A percentile compares a stretch with the other conserved stretches of the same genome.
Conservation (phyloP, 2,113 vertebrate species). For the Scytalopus superciliaris region DNA sequence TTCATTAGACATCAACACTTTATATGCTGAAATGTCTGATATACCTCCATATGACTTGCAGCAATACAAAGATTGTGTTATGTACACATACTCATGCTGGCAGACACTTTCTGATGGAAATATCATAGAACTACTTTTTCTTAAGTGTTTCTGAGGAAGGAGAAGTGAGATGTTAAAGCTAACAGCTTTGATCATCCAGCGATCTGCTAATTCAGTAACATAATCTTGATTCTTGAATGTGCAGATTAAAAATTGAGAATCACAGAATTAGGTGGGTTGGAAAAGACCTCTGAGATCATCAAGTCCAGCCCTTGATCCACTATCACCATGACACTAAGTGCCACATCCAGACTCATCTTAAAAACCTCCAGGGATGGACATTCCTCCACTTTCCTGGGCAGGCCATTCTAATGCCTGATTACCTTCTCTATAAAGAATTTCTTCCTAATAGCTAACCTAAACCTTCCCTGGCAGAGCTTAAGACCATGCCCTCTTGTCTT, state of each 20-base stretch:
- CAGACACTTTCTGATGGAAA: background rate
- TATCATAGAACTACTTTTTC: background rate
- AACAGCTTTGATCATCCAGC: accelerated
- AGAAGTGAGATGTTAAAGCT: background rate
- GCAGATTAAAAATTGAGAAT: background rate
- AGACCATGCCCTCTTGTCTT: too few relatives aligned
- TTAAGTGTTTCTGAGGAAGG: background rate
- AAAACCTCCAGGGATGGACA: too few relatives aligned
- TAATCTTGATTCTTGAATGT: background rate
- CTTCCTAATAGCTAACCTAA: too few relatives aligned
- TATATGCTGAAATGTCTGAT: background rate
- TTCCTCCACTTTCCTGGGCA: too few relatives aligned
- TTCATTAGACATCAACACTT: background rate
- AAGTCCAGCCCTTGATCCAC: too few relatives aligned
- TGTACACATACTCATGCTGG: background rate
- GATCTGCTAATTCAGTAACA: background rate
- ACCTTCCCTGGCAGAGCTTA: too few relatives aligned
- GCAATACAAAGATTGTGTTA: background rate
- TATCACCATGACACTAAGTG: too few relatives aligned
- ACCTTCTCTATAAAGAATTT: too few relatives aligned
- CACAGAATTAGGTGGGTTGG: too few relatives aligned
- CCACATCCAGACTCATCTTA: too few relatives aligned
- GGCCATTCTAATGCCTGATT: too few relatives aligned
- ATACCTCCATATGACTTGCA: background rate
- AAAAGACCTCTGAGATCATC: too few relatives aligned